Evolutionary conservation across 2,888 invertebrate species (phyloP).

Genomic region (Meiosimyza platycephala): DNA sequence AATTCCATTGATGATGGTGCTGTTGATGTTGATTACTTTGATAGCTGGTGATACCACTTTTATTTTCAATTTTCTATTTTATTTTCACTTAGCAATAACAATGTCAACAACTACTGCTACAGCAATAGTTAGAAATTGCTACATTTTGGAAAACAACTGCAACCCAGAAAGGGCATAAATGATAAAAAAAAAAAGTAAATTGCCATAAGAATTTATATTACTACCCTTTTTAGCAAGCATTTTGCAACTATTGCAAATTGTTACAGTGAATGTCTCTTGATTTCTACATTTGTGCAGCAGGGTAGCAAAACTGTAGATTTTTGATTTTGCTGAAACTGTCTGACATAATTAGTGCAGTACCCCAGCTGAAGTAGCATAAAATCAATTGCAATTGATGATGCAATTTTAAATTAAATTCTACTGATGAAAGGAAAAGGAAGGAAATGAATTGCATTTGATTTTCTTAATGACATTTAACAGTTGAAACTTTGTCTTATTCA

Average conservation of each 20-base stretch:
- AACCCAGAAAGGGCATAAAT: no score
- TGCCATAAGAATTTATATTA: not conserved
- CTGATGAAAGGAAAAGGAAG: not conserved
- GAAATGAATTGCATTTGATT: no score
- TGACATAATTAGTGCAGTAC: not conserved
- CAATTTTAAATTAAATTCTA: conserved; percentile 33
- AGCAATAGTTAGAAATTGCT: not conserved
- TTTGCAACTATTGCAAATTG: conserved; percentile 35
- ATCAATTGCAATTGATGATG: conserved; percentile 21
- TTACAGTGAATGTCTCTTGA: conserved; percentile 28
- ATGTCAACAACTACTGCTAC: not conserved
- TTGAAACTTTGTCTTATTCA: no score
- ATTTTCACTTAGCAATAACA: not conserved
- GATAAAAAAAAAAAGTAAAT: not conserved
- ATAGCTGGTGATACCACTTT: not conserved
- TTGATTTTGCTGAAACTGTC: not conserved
- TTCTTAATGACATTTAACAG: no score
- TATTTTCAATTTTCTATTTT: conserved; percentile 1
- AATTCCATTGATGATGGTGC: no score
- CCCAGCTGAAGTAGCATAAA: conserved; percentile 4
- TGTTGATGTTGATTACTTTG: no score
- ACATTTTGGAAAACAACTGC: no score
- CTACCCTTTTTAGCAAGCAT: conserved; percentile 10
- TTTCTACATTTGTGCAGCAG: not conserved
- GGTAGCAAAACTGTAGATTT: conserved; percentile 8